Percentiles rank a stretch among this genome's conserved stretches.
These are phyloP conservation scores for Palythoa heliodiscus DNA, from an alignment of 92 coral and sea anemone genomes.

Conservation along the genomic window DNA sequence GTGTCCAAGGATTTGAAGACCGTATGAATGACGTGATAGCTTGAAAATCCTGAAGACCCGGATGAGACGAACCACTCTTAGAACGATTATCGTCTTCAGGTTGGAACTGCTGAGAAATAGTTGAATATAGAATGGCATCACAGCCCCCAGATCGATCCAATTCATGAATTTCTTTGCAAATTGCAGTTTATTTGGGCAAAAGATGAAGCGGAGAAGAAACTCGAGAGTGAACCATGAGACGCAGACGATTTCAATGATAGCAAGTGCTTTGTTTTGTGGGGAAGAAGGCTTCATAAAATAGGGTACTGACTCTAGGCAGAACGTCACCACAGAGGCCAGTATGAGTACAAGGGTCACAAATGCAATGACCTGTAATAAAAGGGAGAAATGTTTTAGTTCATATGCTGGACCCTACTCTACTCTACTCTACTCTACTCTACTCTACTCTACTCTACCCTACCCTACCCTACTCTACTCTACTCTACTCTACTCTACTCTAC, in stretches of 20 bases:
- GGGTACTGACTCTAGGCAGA: slow-evolving; percentile 91
- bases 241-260: slow-evolving; percentile 75
- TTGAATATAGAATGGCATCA: slow-evolving; percentile 84
- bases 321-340: slow-evolving; percentile 81
- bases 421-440: no score
- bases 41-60: slow-evolving; percentile 96
- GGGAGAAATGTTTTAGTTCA: not conserved
- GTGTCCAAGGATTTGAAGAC: slow-evolving; percentile 98
- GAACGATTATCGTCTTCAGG: slow-evolving; percentile 81
- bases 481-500: no score
- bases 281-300: slow-evolving; percentile 67
- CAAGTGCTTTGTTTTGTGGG: slow-evolving; percentile 58
- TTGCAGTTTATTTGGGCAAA: slow-evolving; percentile 84
- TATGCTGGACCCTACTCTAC: not conserved
- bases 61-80: slow-evolving; percentile 87
- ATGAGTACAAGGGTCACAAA: slow-evolving; percentile 82
- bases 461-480: no score
- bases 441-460: no score
- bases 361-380: slow-evolving; percentile 70
- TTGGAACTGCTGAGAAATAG: slow-evolving; percentile 74
- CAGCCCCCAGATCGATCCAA: slow-evolving; percentile 98
- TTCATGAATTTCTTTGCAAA: slow-evolving; percentile 92
- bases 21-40: slow-evolving; percentile 95
- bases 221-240: slow-evolving; percentile 92
- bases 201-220: slow-evolving; percentile 66